Conservation (phyloP, 2,797 vertebrate genomes). For the Hoplostethus atlanticus region DNA sequence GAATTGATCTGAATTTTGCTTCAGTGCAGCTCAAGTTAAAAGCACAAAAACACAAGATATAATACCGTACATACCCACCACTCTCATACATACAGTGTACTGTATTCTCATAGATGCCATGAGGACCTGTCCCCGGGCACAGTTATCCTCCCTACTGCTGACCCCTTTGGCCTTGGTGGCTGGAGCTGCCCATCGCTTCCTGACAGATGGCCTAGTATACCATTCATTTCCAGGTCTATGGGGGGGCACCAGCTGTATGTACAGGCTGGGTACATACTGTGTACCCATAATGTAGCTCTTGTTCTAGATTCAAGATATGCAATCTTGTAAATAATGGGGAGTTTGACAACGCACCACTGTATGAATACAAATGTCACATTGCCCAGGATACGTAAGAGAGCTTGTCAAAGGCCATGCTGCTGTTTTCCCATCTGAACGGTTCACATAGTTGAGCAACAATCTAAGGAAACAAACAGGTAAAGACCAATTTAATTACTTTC, state of each 20-base stretch:
- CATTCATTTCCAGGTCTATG: slow-evolving; percentile 49
- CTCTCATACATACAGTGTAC: neutral
- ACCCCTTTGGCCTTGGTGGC: slow-evolving; percentile 59
- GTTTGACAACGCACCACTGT: slow-evolving; percentile 21
- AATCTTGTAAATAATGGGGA: slow-evolving; percentile 36
- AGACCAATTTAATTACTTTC: slow-evolving; percentile 35
- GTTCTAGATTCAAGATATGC: slow-evolving; percentile 35
- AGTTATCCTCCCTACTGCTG: slow-evolving; percentile 45
- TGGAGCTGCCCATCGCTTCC: slow-evolving; percentile 57
- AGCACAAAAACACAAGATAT: slow-evolving; percentile 13
- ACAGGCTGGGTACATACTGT: slow-evolving; percentile 41
- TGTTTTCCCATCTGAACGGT: slow-evolving; percentile 33
- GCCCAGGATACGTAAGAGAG: neutral
- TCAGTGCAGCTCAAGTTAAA: slow-evolving; percentile 6
- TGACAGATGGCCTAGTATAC: slow-evolving; percentile 76
- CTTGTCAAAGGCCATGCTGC: slow-evolving; percentile 14
- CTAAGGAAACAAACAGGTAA: slow-evolving; percentile 36
- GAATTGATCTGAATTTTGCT: neutral
- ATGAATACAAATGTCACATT: slow-evolving; percentile 42
- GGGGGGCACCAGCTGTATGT: slow-evolving; percentile 65
- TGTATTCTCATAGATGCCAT: slow-evolving; percentile 2
- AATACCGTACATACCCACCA: neutral
- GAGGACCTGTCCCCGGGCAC: slow-evolving; percentile 36
- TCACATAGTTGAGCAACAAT: slow-evolving; percentile 39
- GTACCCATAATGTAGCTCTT: neutral